Conservation (phyloP, 1,140 invertebrate species). For the Bombus cullumanus region DNA sequence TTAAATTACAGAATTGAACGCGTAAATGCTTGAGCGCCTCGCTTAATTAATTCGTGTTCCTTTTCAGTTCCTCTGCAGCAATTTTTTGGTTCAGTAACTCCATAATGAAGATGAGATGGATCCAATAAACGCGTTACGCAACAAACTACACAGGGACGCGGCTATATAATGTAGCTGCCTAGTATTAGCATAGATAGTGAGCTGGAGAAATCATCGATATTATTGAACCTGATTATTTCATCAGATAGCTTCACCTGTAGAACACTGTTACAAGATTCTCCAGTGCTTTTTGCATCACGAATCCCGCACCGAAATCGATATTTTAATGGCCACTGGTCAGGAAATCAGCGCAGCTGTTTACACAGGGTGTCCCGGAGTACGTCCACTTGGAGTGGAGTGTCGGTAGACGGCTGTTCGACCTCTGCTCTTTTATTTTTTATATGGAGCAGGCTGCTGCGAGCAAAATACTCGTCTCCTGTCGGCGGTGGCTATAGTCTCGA, state of each 20-base stretch:
- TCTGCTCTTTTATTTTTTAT: constrained; percentile 22
- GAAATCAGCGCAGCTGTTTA: constrained; percentile 50
- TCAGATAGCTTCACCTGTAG: neutral
- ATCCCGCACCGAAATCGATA: neutral
- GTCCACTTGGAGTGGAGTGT: neutral
- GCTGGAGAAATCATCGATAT: neutral
- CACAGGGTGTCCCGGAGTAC: neutral
- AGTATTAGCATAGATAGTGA: neutral
- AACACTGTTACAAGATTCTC: neutral
- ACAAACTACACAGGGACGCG: constrained; percentile 16
- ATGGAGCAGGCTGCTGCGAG: constrained; percentile 15
- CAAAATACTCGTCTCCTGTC: constrained; percentile 6
- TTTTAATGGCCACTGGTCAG: constrained; percentile 16
- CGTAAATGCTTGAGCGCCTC: neutral
- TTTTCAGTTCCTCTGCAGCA: neutral
- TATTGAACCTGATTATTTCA: neutral
- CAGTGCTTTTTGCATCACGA: neutral
- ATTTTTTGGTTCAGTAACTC: constrained; percentile 39
- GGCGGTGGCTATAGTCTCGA: neutral
- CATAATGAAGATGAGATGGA: neutral
- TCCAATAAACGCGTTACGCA: constrained; percentile 46
- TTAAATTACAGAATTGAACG: neutral
- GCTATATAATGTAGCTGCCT: too few species aligned
- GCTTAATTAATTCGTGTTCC: neutral
- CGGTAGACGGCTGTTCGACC: constrained; percentile 31